phyloP scores from a whole-genome alignment of 1,140 invertebrate species.

The Neelides sp. region DNA sequence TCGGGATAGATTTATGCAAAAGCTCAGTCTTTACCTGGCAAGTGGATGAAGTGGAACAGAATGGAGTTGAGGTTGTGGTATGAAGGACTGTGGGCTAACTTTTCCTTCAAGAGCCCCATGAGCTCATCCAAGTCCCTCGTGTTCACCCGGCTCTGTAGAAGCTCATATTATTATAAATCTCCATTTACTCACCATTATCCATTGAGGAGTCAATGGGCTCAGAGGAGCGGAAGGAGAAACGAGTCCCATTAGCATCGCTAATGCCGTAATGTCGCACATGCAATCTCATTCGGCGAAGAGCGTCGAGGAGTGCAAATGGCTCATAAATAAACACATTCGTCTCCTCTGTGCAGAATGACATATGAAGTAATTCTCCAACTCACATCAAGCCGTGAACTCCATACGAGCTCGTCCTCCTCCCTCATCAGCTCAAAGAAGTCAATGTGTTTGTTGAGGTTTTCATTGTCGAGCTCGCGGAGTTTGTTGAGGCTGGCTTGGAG shows the following conservation, averaged over 20 bases:
- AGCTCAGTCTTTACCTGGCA: constrained; percentile 63
- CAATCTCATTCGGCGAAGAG: no score
- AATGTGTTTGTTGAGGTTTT: constrained; percentile 71
- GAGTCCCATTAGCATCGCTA: no score
- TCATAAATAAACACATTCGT: no score
- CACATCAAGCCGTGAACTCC: no score
- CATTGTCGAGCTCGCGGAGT: constrained; percentile 78
- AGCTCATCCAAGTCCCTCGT: constrained; percentile 85
- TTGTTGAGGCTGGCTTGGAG: constrained; percentile 93
- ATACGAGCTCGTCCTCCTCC: constrained; percentile 90
- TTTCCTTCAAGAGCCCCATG: constrained; percentile 83
- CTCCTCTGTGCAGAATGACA: no score
- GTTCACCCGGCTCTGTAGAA: constrained; percentile 69
- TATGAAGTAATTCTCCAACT: no score
- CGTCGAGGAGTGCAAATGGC: no score
- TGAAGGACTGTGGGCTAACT: constrained; percentile 80
- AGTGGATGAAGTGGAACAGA: constrained; percentile 74
- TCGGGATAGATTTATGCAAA: neutral
- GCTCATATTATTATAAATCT: constrained; percentile 12
- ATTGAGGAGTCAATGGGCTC: no score
- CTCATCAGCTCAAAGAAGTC: constrained; percentile 98
- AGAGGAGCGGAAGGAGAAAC: no score
- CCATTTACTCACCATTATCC: no score
- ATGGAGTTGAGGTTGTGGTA: constrained; percentile 86
- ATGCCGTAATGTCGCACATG: no score